Base-by-base conservation (phyloP, 53 echinoderm and acorn worm genomes). In the Temnopleurus reevesii region DNA sequence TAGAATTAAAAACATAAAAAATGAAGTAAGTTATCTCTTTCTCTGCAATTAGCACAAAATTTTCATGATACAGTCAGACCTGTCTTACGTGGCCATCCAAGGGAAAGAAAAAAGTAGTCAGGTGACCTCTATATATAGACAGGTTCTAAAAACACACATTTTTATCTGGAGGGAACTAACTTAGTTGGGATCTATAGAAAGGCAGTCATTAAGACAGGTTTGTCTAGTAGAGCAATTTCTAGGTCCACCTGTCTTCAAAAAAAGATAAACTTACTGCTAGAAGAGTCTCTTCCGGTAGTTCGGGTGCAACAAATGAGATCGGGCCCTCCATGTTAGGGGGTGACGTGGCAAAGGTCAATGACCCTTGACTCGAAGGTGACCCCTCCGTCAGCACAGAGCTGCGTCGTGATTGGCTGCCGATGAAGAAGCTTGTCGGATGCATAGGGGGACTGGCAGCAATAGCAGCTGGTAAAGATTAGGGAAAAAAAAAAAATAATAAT, bases 241-340 rank as follows among this genome's bases (percentile, higher is more conserved):
- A n/a, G n/a, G n/a, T n/a, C n/a, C n/a, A n/a, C n/a, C n/a, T n/a
- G n/a, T n/a, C n/a, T n/a, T n/a, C n/a, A n/a, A n/a, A n/a, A n/a
- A n/a, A n/a, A n/a, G n/a, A n/a, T 41, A 23, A 17, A 83, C 91
- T 90, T 45, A 97, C 98, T 92, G 94, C 96, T 36, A 99, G 89
- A 0, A 99, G 84, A 29, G 99, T 99, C 77, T 99, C 99, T 59
- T 99, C 99, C 5, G 96, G 93, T 2, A 99, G 94, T 35, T 99
- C 99, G 7, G 99, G 99, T 19, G 99, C 96, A 31, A 96, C 94
- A 81, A 99, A 99, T 63, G 90, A 93, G 91, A 99, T 99, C 8
- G 96, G 96, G 26, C 99, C 99, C 90, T 96, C 93, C 99, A 99
- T 99, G 58, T 95, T 96, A 17, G 99, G 95, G 17, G 99, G 99